phyloP scores from a whole-genome alignment of 2,113 vertebrate species.

The Mormoops blainvillei region DNA sequence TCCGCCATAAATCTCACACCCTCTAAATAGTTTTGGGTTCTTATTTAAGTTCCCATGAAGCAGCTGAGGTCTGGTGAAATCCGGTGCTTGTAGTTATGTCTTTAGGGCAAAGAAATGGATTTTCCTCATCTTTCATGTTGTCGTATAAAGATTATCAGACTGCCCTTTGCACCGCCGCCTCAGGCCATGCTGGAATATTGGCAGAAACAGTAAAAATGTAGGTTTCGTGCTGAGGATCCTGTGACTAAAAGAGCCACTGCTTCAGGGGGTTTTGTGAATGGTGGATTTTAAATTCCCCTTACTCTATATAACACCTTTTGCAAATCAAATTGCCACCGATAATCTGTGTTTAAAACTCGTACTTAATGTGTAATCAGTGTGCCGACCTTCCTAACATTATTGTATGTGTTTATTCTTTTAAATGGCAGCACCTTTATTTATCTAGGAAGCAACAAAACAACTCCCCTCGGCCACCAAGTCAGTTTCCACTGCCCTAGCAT shows the following conservation, averaged over 20 bases:
- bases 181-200: neutral
- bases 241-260: too few relatives aligned
- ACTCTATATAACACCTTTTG: neutral
- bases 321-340: neutral
- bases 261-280: neutral
- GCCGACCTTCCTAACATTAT: neutral
- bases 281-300: neutral
- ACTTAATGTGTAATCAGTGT: neutral
- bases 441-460: too few relatives aligned
- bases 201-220: neutral
- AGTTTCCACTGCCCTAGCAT: accelerated
- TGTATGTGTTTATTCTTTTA: neutral
- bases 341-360: neutral
- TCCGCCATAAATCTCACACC: too few relatives aligned
- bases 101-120: constrained; percentile 33
- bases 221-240: neutral
- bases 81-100: neutral
- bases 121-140: constrained; percentile 56
- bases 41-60: too few relatives aligned
- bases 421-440: neutral
- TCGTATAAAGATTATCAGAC: neutral
- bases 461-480: neutral
- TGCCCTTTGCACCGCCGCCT: neutral
- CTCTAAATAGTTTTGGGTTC: too few relatives aligned
- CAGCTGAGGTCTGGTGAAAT: neutral